phyloP scores from a whole-genome alignment of 2,888 invertebrate species.

The Podabrus alpinus region DNA sequence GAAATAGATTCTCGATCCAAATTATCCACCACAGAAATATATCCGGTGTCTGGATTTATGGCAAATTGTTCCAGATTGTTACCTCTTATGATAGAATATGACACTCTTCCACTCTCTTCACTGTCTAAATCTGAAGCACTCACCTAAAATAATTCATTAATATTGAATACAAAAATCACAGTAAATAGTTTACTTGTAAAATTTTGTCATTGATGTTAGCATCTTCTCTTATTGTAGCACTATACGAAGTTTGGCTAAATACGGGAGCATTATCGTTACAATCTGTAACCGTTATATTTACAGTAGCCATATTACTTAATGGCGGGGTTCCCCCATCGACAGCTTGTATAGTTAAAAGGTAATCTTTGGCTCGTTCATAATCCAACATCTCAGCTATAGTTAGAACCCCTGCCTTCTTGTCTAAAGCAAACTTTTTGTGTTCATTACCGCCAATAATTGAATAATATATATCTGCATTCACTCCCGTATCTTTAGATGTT shows the following conservation, averaged over 20 bases:
- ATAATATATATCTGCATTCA: slow-evolving; percentile 91
- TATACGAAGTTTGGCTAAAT: slow-evolving; percentile 78
- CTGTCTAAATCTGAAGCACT: slow-evolving; percentile 85
- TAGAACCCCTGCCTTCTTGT: slow-evolving; percentile 75
- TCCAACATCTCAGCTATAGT: slow-evolving; percentile 80
- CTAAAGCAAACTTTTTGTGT: slow-evolving; percentile 80
- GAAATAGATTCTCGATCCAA: slow-evolving; percentile 84
- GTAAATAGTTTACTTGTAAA: slow-evolving; percentile 62
- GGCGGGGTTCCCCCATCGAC: slow-evolving; percentile 89
- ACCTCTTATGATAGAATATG: slow-evolving; percentile 77
- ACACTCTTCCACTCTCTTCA: slow-evolving; percentile 76
- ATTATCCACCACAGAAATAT: slow-evolving; percentile 71
- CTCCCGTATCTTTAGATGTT: slow-evolving; percentile 89
- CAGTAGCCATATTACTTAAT: slow-evolving; percentile 82
- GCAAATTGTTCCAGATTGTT: slow-evolving; percentile 77
- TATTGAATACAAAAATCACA: background rate
- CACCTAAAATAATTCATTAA: slow-evolving; percentile 54
- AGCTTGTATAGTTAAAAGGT: slow-evolving; percentile 87
- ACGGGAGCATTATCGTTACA: slow-evolving; percentile 87
- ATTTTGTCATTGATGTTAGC: slow-evolving; percentile 72
- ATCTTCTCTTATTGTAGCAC: slow-evolving; percentile 79
- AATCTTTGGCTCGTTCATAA: slow-evolving; percentile 84
- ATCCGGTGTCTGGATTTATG: slow-evolving; percentile 77
- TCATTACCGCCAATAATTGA: slow-evolving; percentile 87
- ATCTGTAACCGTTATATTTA: slow-evolving; percentile 84